Evolutionary conservation across 2,888 invertebrate species (phyloP), one percentile per base, ranked within the genome.

Genomic region (Pandemis cinnamomeana): DNA sequence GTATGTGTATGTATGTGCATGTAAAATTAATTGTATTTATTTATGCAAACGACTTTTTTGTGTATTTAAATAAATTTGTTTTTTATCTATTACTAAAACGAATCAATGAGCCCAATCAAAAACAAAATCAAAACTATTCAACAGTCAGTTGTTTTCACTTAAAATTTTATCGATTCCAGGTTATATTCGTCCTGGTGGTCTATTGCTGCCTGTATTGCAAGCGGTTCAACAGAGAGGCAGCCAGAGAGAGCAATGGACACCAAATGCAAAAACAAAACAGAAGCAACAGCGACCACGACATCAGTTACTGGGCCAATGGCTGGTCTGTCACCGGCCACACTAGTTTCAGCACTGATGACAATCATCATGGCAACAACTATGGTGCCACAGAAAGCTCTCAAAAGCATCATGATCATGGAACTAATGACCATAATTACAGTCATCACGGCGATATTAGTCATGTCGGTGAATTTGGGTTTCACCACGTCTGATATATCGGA

Each of bases 201-300:
- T 58, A 71, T n/a, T 71, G 71, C 64, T 71, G 10, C 7, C 46
- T 46, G 5, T 71, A 55, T 27, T 64, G 71, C 58, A 71, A 55
- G 44, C 41, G 27, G 27, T 63, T 63, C 55, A 62, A 63, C 44
- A n/a, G n/a, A 27, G 71, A 71, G 5, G n/a, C 55, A 42, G 71
- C 63, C 10, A 13, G 3, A 13, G 55, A 63, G 15, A 62, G 27
- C 58, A 20, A 63, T 6, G n/a, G 55, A 44, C 46, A 27, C 8
- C 13, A 41, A 4, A 6, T 46, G 7, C 27, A 42, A 15, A 44
- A 27, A 11, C 53, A 15, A 15, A 15, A 20, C 53, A 44, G 55
- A 58, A 71, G n/a, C 36, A 71, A 71, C 63, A 64, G 46, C 8
- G 71, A 71, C 55, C 44, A 55, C 0, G 44, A 71, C 13, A 64